These are phyloP conservation scores for Pammene aurita DNA, from an alignment of 2,888 invertebrate species.

Conservation along the genomic window DNA sequence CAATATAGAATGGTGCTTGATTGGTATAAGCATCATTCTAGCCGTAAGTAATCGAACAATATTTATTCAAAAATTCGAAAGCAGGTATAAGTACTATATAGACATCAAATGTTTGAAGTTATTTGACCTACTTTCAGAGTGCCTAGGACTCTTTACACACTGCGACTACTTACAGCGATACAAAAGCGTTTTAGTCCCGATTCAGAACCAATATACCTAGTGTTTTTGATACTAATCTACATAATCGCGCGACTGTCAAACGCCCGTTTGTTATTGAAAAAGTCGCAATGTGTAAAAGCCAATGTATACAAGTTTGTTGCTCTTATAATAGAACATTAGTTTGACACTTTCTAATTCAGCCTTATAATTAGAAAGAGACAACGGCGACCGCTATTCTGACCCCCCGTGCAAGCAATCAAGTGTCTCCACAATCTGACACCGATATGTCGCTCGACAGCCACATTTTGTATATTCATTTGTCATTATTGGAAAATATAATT, in stretches of 20 bases:
- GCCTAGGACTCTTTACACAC: no score
- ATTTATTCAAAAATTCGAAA: neutral
- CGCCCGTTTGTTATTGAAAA: no score
- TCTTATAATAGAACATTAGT: slow-evolving; percentile 40
- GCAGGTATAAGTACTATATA: neutral
- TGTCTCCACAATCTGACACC: slow-evolving; percentile 1
- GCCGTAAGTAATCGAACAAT: neutral
- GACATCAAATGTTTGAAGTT: neutral
- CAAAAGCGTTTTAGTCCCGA: no score
- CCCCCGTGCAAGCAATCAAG: slow-evolving; percentile 1
- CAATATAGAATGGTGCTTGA: neutral
- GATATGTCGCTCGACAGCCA: slow-evolving; percentile 63
- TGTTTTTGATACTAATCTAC: no score
- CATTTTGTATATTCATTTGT: slow-evolving; percentile 58
- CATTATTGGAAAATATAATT: slow-evolving; percentile 61
- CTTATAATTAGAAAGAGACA: slow-evolving; percentile 81
- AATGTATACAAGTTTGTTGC: neutral
- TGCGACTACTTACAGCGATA: no score
- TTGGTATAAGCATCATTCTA: slow-evolving; percentile 4
- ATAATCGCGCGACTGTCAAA: no score
- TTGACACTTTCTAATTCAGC: slow-evolving; percentile 82
- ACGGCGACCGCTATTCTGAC: slow-evolving; percentile 60
- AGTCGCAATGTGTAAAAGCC: neutral
- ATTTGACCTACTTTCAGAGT: neutral
- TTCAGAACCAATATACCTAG: no score